Evolutionary conservation across 35 echinoderm and acorn worm genomes (phyloP).

Genomic region (Ophioderma brevispina): DNA sequence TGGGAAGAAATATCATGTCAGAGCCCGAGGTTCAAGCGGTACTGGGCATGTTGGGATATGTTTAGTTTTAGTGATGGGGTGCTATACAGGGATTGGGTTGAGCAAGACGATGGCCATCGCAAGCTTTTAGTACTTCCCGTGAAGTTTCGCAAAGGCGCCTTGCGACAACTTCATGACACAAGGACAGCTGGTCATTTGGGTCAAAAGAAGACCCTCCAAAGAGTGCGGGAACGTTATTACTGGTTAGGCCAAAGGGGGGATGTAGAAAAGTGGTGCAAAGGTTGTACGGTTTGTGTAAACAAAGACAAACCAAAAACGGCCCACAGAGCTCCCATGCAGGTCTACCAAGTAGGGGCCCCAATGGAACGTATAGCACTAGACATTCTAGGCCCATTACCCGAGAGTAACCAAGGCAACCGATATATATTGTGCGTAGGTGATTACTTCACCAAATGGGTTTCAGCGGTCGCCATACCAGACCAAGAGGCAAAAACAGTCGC

Average conservation of each 20-base stretch:
- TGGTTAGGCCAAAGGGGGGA: neutral
- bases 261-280: neutral
- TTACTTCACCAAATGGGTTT: conserved; percentile 47
- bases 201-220: neutral
- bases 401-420: conserved; percentile 30
- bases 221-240: conserved; percentile 1
- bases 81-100: neutral
- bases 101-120: neutral
- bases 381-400: conserved; percentile 41
- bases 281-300: neutral
- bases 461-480: conserved; percentile 21
- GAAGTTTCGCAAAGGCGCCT: neutral
- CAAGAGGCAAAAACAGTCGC: conserved; percentile 47
- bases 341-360: neutral
- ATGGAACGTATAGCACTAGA: conserved; percentile 24
- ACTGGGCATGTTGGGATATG: neutral
- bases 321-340: neutral
- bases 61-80: neutral
- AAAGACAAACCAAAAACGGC: neutral
- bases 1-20: neutral
- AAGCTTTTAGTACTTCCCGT: conserved; percentile 4
- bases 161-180: neutral
- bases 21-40: neutral
- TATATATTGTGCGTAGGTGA: too few species aligned
- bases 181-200: conserved; percentile 12